Evolutionary conservation across 1,140 invertebrate species (phyloP).

Genomic region (Hesperophylax magnus): DNA sequence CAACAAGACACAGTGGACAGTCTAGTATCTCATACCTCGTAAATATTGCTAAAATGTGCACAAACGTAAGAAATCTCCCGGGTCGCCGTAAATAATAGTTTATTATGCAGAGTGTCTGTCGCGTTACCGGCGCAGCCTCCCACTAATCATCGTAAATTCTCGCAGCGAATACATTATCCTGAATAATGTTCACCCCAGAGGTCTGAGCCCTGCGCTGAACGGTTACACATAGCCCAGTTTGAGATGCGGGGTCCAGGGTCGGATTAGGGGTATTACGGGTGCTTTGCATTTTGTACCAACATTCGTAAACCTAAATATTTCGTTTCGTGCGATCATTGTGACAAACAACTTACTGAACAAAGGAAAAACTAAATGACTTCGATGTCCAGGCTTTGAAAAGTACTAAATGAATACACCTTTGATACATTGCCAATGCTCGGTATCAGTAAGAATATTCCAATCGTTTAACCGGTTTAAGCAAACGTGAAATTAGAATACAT

Average conservation of each 20-base stretch:
- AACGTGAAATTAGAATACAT: no score
- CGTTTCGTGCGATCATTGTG: no score
- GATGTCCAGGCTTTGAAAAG: no score
- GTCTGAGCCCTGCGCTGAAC: slow-evolving; percentile 11
- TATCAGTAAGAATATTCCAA: no score
- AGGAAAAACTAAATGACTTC: no score
- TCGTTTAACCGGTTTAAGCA: no score
- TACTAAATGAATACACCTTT: no score
- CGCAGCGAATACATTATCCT: slow-evolving; percentile 45
- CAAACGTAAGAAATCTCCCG: slow-evolving; percentile 36
- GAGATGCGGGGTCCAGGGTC: not conserved
- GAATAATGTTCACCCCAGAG: slow-evolving; percentile 42
- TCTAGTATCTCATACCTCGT: not conserved
- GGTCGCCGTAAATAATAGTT: slow-evolving; percentile 37
- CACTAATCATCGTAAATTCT: slow-evolving; percentile 43
- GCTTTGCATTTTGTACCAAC: no score
- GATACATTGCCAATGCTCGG: no score
- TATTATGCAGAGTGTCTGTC: slow-evolving; percentile 42
- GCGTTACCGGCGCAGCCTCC: slow-evolving; percentile 18
- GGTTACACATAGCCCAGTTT: slow-evolving; percentile 12
- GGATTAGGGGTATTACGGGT: no score
- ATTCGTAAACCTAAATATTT: no score
- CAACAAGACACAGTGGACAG: not conserved
- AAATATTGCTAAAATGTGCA: slow-evolving; percentile 35
- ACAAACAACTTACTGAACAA: no score